These are phyloP conservation scores for Limnodromus scolopaceus DNA, from an alignment of 2,797 vertebrate genomes.

Conservation along the genomic window DNA sequence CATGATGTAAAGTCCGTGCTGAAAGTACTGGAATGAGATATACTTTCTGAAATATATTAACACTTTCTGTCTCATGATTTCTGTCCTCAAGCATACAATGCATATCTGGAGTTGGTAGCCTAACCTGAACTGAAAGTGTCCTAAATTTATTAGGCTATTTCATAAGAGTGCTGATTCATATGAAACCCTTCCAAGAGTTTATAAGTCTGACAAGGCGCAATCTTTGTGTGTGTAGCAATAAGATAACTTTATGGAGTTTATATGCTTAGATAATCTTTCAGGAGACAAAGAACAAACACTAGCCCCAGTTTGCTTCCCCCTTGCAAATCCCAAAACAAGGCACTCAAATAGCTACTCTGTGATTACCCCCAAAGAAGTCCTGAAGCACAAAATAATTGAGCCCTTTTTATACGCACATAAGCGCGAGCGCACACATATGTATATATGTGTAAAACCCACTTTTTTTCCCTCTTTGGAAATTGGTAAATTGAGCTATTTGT, in stretches of 20 bases:
- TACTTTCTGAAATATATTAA: slow-evolving; percentile 28
- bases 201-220: not conserved
- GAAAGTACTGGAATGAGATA: slow-evolving; percentile 35
- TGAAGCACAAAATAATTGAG: not conserved
- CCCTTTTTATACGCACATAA: not conserved
- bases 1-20: slow-evolving; percentile 43
- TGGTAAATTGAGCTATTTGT: not conserved
- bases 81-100: not conserved
- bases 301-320: not conserved
- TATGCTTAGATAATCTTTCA: not conserved
- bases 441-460: not conserved
- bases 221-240: not conserved
- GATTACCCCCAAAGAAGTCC: not conserved
- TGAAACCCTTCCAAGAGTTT: not conserved
- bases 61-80: not conserved
- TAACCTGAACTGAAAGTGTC: not conserved
- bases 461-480: not conserved
- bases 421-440: rapidly evolving
- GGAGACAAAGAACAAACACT: not conserved
- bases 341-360: not conserved
- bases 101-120: not conserved
- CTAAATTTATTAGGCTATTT: not conserved
- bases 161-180: not conserved
- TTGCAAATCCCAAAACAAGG: not conserved
- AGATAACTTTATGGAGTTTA: not conserved